Base-by-base conservation (phyloP, 1,140 invertebrate species). In the Geopemphigus sp. region DNA sequence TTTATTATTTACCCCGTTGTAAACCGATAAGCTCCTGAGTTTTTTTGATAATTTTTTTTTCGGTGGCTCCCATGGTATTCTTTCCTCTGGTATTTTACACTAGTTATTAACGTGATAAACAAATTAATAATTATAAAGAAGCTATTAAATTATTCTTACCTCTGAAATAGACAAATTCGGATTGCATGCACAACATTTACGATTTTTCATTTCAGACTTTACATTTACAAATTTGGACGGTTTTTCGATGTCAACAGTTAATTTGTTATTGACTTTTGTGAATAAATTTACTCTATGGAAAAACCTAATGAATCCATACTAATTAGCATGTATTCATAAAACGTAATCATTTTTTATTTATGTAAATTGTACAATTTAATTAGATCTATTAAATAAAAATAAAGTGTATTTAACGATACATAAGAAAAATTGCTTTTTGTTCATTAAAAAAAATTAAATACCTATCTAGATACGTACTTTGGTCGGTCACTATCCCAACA, bases 401-500 rank as follows among this genome's bases (percentile, higher is more conserved):
- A 39, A 54, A 54, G 4, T 19, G 19, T 17, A 54, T 22, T 57
- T 57, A 10, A 22, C 22, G 8, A 57, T 57, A 39, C 3, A 19
- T 19, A 19, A 54, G 4, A 5, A 57, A 57, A 57, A 57, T 22
- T 24, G 22, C 10, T 57, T 22, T 57, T 8, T 0, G 10, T 10
- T 8, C 8, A 1, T 1, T 24, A 0, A 22, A 57, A 57, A 5
- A 11, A 22, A 57, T 24, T 22, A 2, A 12, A 59, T 59, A 8
- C 6, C 6, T 59, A 24, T 24, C n/a, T n/a, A n/a, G 12, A 1
- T 70, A 83, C 83, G 83, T 85, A 89, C 88, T 87, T 88, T 0
- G 89, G 89, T 81, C 87, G 84, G 12, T 88, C 87, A 15, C 85
- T 85, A 5, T 82, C 81, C 88, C 88, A 89, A 74, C 84, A 84